These are phyloP conservation scores for Seriola aureovittata DNA, from an alignment of 2,113 vertebrate genomes.

Conservation along the genomic window DNA sequence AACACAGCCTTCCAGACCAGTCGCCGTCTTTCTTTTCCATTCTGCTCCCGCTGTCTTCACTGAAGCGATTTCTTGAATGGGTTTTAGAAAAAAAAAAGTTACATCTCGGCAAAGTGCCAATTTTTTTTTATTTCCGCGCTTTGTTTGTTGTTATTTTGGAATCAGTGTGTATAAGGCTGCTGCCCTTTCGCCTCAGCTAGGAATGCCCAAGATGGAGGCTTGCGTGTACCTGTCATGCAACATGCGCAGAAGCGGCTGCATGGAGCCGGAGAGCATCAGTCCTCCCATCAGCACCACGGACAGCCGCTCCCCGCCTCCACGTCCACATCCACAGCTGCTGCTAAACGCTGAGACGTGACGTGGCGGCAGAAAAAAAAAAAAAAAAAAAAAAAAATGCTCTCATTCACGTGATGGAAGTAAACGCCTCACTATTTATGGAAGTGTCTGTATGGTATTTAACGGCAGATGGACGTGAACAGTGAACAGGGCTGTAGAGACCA, in stretches of 20 bases:
- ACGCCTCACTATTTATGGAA: slow-evolving; percentile 46
- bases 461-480: slow-evolving; percentile 21
- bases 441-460: slow-evolving; percentile 22
- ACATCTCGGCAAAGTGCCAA: slow-evolving; percentile 74
- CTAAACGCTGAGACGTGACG: slow-evolving; percentile 40
- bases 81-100: slow-evolving; percentile 49
- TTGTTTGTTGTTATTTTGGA: slow-evolving; percentile 56
- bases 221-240: slow-evolving; percentile 85
- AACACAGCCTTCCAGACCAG: slow-evolving; percentile 61
- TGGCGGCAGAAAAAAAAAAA: not conserved
- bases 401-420: slow-evolving; percentile 35
- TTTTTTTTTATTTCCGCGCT: slow-evolving; percentile 7
- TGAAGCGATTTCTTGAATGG: slow-evolving; percentile 23
- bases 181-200: slow-evolving; percentile 79
- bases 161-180: slow-evolving; percentile 54
- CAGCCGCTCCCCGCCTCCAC: slow-evolving; percentile 66
- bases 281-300: slow-evolving; percentile 73
- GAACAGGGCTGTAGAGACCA: not conserved
- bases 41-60: slow-evolving; percentile 25
- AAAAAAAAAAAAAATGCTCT: not conserved
- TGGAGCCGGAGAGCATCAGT: slow-evolving; percentile 61
- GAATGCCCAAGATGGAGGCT: slow-evolving; percentile 87
- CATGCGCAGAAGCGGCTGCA: slow-evolving; percentile 85
- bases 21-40: slow-evolving; percentile 72
- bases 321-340: not conserved